Conservation (phyloP, 2,888 invertebrate genomes). For the Dryomyza anilis region DNA sequence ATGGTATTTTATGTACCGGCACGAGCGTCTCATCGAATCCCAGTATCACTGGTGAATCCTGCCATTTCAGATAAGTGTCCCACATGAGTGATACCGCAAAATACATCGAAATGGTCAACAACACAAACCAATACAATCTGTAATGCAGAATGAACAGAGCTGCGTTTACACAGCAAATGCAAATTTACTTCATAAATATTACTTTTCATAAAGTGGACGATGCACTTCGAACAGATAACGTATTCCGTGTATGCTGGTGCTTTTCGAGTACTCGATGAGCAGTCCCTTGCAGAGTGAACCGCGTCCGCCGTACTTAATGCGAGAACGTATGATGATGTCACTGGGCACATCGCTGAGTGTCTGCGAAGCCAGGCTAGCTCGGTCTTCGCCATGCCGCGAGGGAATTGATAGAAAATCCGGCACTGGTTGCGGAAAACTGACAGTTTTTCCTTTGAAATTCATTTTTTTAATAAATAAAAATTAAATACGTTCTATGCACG, state of each 20-base stretch:
- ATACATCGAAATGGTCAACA: conserved; percentile 52
- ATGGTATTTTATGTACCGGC: conserved; percentile 55
- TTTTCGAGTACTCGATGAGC: conserved; percentile 54
- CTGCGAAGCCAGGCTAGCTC: conserved; percentile 50
- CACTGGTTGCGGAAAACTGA: conserved; percentile 39
- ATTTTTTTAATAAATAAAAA: not conserved
- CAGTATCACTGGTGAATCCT: conserved; percentile 54
- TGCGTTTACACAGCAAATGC: no score
- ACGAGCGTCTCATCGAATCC: conserved; percentile 57
- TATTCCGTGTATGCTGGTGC: conserved; percentile 56
- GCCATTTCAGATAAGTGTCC: conserved; percentile 54
- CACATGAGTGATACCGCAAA: conserved; percentile 53
- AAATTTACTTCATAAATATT: not conserved
- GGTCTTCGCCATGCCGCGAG: conserved; percentile 34
- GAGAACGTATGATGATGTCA: conserved; percentile 55
- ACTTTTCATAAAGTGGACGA: conserved; percentile 57
- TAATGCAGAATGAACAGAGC: not conserved
- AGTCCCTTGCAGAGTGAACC: conserved; percentile 53
- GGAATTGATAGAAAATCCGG: conserved; percentile 44
- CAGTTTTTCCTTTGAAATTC: conserved; percentile 23
- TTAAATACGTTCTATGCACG: no score
- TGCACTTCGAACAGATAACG: conserved; percentile 57
- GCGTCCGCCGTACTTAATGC: conserved; percentile 54
- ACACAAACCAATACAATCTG: conserved; percentile 52
- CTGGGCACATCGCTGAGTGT: conserved; percentile 57